A percentile compares a stretch with the other conserved stretches of the same genome.
Conservation (phyloP, 2,888 invertebrate species). For the Epinotia bilunana region DNA sequence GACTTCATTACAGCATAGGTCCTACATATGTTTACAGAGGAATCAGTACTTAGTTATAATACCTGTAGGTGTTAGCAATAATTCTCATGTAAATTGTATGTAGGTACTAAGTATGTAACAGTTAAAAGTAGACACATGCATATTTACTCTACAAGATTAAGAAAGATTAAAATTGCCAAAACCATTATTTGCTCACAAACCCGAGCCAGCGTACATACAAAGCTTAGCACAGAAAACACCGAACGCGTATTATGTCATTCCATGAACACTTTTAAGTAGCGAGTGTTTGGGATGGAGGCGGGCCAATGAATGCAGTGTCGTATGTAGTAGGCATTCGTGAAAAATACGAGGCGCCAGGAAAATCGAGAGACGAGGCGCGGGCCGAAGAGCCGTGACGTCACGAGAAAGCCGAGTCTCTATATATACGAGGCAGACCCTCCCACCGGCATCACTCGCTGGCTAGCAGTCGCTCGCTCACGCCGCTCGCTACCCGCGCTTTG, state of each 20-base stretch:
- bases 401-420: constrained; percentile 79
- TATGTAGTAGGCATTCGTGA: constrained; percentile 54
- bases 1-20: no score
- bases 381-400: constrained; percentile 69
- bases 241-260: constrained; percentile 9
- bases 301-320: constrained; percentile 63
- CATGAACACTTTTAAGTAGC: constrained; percentile 41
- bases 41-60: no score
- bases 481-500: constrained; percentile 65
- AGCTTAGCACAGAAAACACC: constrained; percentile 3
- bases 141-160: constrained; percentile 23
- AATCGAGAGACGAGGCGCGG: constrained; percentile 63
- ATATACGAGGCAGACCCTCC: constrained; percentile 73
- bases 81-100: no score
- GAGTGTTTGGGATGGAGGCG: constrained; percentile 52
- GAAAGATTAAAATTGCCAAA: constrained; percentile 34
- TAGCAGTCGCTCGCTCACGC: constrained; percentile 66
- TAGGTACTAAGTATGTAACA: background rate
- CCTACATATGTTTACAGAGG: no score
- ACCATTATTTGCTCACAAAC: constrained; percentile 17
- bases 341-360: constrained; percentile 70
- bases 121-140: constrained; percentile 23
- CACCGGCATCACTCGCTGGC: constrained; percentile 74
- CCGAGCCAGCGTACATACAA: background rate
- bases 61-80: no score